phyloP scores from a whole-genome alignment of 2,888 invertebrate genomes.

The Trypoxylon attenuatum region DNA sequence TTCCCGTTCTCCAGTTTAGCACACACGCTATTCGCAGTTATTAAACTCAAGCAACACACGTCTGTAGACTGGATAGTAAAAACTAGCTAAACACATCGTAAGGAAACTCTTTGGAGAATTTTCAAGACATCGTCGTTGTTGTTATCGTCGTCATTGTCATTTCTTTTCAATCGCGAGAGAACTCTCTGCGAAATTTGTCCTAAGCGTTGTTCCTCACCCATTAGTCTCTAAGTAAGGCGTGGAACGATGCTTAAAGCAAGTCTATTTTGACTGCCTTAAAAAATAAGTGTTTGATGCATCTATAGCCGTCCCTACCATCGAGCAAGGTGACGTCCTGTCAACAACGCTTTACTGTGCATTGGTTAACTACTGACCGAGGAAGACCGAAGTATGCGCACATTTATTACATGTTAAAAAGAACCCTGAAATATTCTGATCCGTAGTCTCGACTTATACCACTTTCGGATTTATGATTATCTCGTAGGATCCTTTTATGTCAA shows the following conservation, averaged over 20 bases:
- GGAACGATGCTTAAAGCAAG: too few relatives aligned
- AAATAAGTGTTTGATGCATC: too few relatives aligned
- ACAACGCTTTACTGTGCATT: constrained; percentile 16
- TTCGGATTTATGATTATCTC: too few relatives aligned
- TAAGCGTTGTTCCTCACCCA: constrained; percentile 1
- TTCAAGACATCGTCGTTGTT: constrained; percentile 54
- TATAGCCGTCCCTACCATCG: too few relatives aligned
- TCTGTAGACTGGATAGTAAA: constrained; percentile 61
- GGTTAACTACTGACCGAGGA: constrained; percentile 31
- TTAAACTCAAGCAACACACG: constrained; percentile 69
- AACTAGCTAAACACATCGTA: constrained; percentile 64
- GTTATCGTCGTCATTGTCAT: too few relatives aligned
- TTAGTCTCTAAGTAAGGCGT: too few relatives aligned
- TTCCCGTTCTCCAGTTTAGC: constrained; percentile 50
- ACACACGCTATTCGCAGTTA: constrained; percentile 64
- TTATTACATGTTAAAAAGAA: constrained; percentile 4
- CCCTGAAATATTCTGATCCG: constrained; percentile 19
- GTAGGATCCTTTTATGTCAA: not conserved
- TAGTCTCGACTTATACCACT: constrained; percentile 11
- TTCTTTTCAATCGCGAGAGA: constrained; percentile 27
- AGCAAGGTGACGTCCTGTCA: constrained; percentile 12
- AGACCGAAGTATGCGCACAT: constrained; percentile 27
- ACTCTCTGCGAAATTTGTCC: not conserved
- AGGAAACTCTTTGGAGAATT: constrained; percentile 70
- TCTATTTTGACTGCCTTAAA: too few relatives aligned